Base-by-base conservation (phyloP, 2,888 invertebrate genomes). In the Sphaerophoria rueppellii region DNA sequence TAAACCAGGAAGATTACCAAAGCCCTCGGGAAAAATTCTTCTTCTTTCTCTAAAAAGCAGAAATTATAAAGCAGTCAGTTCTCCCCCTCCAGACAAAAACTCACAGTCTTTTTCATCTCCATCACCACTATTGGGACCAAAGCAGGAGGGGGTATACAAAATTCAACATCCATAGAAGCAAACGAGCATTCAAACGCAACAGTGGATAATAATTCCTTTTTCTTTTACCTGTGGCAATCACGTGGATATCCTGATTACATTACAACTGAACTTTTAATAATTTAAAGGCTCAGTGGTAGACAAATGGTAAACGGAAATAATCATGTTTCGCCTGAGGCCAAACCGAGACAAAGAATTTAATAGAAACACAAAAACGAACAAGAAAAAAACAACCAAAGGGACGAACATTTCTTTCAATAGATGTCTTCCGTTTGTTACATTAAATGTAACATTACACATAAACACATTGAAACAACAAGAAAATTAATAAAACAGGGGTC, bases 181-280 rank as follows among this genome's bases (percentile, higher is more conserved):
- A 16, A 70, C 40, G 58, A 74, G 48, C 69, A 83, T 75, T 67
- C 76, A 70, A 79, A 82, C 82, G 82, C 80, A 80, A 63, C 83
- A 75, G 50, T 52, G 58, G 69, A 65, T 79, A 75, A 54, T 54
- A 67, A 80, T 71, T 72, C 67, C 61, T 55, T 57, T 24, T 81
- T 70, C 73, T 81, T 67, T 75, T 71, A 85, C 85, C 85, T 85
- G 72, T 85, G 81, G 85, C 85, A 85, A 85, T 77, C 85, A 85
- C 81, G 81, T 73, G 76, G 81, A 71, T 85, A 81, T 85, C 81
- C 81, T 85, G 76, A 81, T 85, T 81, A 76, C 76, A 81, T 85
- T 81, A 81, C 80, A 74, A 85, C 72, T 77, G 85, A 77, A 77
- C 85, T 85, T 85, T 85, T 81, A 85, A 81, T 81, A 85, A 85